A percentile compares a stretch with the other conserved stretches of the same genome.
Evolutionary conservation across 2,797 vertebrate species (phyloP).

Genomic region (Centroberyx gerrardi): DNA sequence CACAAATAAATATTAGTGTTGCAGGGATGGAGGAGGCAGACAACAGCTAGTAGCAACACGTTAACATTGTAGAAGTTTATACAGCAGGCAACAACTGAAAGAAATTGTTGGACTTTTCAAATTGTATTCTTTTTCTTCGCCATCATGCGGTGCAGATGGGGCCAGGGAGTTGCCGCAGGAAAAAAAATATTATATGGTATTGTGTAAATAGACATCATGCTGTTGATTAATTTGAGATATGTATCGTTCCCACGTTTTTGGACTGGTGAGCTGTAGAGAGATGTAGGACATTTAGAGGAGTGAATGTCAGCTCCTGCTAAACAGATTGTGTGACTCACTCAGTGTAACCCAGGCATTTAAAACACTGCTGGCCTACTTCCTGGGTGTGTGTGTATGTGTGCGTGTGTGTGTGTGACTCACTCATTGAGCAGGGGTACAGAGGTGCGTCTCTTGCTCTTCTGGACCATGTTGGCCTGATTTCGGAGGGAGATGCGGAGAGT

Average conservation of each 20-base stretch:
- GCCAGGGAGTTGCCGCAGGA: not conserved
- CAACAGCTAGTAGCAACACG: conserved; percentile 47
- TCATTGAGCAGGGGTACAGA: conserved; percentile 96
- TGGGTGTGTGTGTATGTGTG: conserved; percentile 19
- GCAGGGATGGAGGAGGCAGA: conserved; percentile 24
- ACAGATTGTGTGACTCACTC: conserved; percentile 87
- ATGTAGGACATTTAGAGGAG: conserved; percentile 47
- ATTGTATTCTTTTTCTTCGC: not conserved
- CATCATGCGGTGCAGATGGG: not conserved
- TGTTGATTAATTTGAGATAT: conserved; percentile 33
- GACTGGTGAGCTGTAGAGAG: conserved; percentile 41
- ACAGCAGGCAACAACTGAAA: conserved; percentile 13
- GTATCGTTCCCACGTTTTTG: conserved; percentile 38
- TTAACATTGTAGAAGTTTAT: not conserved
- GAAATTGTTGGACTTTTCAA: conserved; percentile 21
- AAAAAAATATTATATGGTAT: conserved; percentile 20
- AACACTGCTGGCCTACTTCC: conserved; percentile 82
- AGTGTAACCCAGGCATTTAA: conserved; percentile 84
- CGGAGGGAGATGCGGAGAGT: conserved; percentile 95
- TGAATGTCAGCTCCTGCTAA: conserved; percentile 68
- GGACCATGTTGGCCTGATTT: conserved; percentile 99
- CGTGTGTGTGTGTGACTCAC: conserved; percentile 85
- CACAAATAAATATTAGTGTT: conserved; percentile 46
- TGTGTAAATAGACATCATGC: conserved; percentile 1
- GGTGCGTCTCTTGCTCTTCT: conserved; percentile 97